phyloP scores from a whole-genome alignment of 2,113 vertebrate genomes.

The Pluvialis apricaria region DNA sequence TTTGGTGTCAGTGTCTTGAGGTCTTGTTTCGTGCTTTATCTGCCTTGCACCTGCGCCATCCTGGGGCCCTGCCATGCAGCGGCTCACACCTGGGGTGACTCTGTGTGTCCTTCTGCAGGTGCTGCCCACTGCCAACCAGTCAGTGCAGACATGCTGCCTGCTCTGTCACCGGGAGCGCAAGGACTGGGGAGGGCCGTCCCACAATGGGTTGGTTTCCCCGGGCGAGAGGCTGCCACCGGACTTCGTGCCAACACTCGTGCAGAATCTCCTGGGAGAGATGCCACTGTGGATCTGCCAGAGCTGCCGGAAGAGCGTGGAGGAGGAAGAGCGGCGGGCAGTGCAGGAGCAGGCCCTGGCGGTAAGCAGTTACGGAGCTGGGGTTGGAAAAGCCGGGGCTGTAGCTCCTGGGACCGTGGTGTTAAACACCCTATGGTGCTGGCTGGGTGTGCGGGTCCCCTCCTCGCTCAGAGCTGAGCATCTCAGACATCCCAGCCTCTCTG shows the following conservation, averaged over 20 bases:
- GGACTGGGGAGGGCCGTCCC: constrained; percentile 90
- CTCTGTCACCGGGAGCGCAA: constrained; percentile 95
- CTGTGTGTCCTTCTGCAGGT: constrained; percentile 70
- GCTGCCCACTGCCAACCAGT: constrained; percentile 73
- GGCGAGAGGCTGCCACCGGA: constrained; percentile 93
- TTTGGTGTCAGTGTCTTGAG: background rate
- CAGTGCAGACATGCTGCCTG: constrained; percentile 95
- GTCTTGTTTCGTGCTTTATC: background rate
- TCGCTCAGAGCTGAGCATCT: fast-evolving
- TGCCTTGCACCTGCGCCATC: fast-evolving
- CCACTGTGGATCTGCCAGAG: constrained; percentile 99
- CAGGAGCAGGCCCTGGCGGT: constrained; percentile 89
- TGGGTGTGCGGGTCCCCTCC: background rate
- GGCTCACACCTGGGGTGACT: background rate
- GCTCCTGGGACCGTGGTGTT: fast-evolving
- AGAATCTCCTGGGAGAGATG: constrained; percentile 96
- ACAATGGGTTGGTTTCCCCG: constrained; percentile 88
- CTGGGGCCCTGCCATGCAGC: fast-evolving
- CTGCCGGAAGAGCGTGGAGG: constrained; percentile 96
- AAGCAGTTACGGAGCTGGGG: background rate
- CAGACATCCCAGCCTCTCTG: background rate
- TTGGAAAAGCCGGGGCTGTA: fast-evolving
- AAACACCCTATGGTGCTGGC: fast-evolving
- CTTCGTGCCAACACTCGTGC: constrained; percentile 91
- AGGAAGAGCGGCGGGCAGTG: constrained; percentile 90